Conservation (phyloP, 2,113 vertebrate genomes). For the Felis catus region DNA sequence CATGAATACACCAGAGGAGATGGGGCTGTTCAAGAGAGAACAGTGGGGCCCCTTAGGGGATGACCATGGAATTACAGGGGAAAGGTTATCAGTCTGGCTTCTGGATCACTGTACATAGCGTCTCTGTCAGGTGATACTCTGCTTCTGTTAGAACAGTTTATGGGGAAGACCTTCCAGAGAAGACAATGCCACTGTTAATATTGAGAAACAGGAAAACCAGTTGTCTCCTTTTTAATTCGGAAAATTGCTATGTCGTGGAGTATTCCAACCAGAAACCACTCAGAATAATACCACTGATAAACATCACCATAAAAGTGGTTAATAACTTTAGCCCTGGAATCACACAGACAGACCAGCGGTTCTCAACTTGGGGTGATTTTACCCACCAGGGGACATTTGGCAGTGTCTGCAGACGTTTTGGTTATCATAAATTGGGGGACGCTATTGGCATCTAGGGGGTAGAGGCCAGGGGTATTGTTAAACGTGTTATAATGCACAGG, state of each 20-base stretch:
- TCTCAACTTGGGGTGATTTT: background rate
- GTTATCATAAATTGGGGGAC: background rate
- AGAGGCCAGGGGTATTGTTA: background rate
- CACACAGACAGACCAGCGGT: background rate
- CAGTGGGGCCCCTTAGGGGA: background rate
- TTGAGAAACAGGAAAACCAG: conserved; percentile 35
- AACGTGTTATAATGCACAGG: background rate
- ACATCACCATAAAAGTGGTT: background rate
- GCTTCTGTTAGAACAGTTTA: background rate
- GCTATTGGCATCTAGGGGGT: background rate
- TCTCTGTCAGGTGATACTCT: background rate
- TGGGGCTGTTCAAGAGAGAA: background rate
- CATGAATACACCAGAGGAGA: background rate
- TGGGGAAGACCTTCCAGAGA: background rate
- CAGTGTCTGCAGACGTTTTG: background rate
- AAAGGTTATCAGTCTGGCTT: background rate
- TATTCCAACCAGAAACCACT: background rate
- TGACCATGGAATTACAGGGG: background rate
- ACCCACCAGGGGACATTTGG: background rate
- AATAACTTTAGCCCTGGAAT: conserved; percentile 8
- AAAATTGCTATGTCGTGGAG: background rate
- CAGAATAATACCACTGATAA: background rate
- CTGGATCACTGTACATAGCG: background rate
- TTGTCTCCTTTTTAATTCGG: background rate
- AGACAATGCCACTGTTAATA: background rate